Percentiles rank a stretch among this genome's conserved stretches.
These are phyloP conservation scores for Cyaniris semiargus DNA, from an alignment of 2,888 invertebrate genomes.

Conservation along the genomic window DNA sequence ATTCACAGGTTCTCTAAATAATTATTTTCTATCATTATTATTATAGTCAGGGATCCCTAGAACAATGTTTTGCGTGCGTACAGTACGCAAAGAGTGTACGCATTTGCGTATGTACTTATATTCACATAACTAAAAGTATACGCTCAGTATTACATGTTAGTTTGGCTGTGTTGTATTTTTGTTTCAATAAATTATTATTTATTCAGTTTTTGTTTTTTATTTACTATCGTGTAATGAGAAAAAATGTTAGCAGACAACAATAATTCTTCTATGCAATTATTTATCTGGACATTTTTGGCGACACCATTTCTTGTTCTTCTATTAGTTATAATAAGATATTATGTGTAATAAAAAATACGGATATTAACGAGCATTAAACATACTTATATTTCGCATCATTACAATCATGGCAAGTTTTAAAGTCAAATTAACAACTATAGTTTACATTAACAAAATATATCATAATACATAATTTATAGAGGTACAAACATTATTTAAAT, in stretches of 20 bases:
- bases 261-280: background rate
- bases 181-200: slow-evolving; percentile 12
- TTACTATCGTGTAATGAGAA: background rate
- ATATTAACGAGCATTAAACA: background rate
- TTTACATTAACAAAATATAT: background rate
- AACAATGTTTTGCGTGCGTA: background rate
- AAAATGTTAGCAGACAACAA: background rate
- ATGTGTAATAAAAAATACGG: background rate
- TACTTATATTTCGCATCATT: background rate
- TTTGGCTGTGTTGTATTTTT: slow-evolving; percentile 1
- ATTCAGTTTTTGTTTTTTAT: background rate
- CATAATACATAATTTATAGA: background rate
- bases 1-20: slow-evolving; percentile 6
- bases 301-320: background rate
- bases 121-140: background rate
- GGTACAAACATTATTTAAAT: background rate
- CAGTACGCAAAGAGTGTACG: background rate
- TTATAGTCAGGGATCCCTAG: too few relatives aligned
- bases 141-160: background rate
- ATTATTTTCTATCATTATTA: background rate
- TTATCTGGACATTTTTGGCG: background rate
- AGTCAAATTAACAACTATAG: slow-evolving; percentile 3
- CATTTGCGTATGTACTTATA: background rate
- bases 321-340: background rate
- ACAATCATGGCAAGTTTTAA: slow-evolving; percentile 16